These are phyloP conservation scores for Rhamphomyia laevipes DNA, from an alignment of 2,888 invertebrate species.

Conservation along the genomic window DNA sequence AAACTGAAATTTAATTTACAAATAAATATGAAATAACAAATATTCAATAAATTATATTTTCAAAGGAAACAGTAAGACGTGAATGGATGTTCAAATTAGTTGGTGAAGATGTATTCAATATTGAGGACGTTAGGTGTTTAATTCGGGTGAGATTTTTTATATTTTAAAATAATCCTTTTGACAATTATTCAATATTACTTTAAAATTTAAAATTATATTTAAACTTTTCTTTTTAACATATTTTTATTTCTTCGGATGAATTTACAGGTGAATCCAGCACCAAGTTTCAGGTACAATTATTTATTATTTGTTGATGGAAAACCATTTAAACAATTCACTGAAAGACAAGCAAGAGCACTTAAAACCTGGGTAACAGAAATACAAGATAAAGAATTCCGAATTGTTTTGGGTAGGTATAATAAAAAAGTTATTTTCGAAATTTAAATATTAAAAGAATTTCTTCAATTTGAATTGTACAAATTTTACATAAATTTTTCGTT, in stretches of 20 bases:
- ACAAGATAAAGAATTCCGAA: constrained; percentile 45
- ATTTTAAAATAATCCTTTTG: not conserved
- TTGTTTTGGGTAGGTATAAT: constrained; percentile 43
- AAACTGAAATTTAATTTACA: too few species aligned
- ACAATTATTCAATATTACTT: not conserved
- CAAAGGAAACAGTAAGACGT: constrained; percentile 55
- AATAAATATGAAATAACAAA: too few species aligned
- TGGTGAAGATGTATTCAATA: constrained; percentile 65
- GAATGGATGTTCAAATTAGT: constrained; percentile 93
- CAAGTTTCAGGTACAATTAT: constrained; percentile 72
- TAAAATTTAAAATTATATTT: constrained; percentile 18
- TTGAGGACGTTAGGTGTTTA: constrained; percentile 43
- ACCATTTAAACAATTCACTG: constrained; percentile 64
- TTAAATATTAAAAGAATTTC: too few species aligned
- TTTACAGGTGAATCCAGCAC: constrained; percentile 46
- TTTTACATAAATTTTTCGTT: not conserved
- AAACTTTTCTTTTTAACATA: too few species aligned
- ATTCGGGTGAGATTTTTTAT: constrained; percentile 23
- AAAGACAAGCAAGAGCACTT: constrained; percentile 62
- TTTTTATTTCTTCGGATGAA: too few species aligned
- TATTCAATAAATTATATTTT: not conserved
- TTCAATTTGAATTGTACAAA: not conserved
- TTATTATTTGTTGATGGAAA: constrained; percentile 72
- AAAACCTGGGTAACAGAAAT: constrained; percentile 56
- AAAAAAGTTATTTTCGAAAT: not conserved